Conservation (phyloP, 2,888 invertebrate genomes). For the Dysmachus trigonus region DNA sequence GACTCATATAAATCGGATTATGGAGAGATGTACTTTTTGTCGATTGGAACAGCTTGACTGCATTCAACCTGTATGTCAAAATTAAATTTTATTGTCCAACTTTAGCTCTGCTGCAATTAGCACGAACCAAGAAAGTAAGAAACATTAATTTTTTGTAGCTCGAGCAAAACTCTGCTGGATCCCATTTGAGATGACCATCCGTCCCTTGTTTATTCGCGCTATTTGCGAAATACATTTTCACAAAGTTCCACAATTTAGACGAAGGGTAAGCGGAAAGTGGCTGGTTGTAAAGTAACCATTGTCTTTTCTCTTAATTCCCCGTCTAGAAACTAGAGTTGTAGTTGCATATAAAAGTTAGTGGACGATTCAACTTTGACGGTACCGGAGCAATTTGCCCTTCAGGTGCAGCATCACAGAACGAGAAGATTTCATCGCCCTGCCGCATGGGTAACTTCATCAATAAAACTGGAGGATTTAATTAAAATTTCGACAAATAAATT, state of each 20-base stretch:
- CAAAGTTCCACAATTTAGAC: neutral
- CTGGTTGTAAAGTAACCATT: neutral
- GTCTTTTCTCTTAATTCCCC: neutral
- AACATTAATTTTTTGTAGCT: neutral
- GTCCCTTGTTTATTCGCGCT: neutral
- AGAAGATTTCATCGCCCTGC: conserved; percentile 4
- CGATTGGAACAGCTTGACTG: neutral
- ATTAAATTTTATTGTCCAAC: neutral
- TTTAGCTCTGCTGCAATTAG: neutral
- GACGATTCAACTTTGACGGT: neutral
- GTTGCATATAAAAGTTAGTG: conserved; percentile 1
- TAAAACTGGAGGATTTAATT: conserved; percentile 48
- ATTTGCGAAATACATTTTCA: neutral
- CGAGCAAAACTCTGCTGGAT: neutral
- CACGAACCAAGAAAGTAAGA: neutral
- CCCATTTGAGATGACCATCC: neutral
- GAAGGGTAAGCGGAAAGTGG: neutral
- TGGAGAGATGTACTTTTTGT: too few relatives aligned
- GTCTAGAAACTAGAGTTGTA: neutral
- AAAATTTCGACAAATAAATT: conserved; percentile 50
- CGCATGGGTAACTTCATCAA: conserved; percentile 42
- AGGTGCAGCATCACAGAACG: neutral
- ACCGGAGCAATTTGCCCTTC: neutral
- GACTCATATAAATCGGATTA: too few relatives aligned
- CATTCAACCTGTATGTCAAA: neutral